Percentiles rank a stretch among this genome's conserved stretches.
Conservation (phyloP, 2,113 vertebrate species). For the Mustela nigripes region DNA sequence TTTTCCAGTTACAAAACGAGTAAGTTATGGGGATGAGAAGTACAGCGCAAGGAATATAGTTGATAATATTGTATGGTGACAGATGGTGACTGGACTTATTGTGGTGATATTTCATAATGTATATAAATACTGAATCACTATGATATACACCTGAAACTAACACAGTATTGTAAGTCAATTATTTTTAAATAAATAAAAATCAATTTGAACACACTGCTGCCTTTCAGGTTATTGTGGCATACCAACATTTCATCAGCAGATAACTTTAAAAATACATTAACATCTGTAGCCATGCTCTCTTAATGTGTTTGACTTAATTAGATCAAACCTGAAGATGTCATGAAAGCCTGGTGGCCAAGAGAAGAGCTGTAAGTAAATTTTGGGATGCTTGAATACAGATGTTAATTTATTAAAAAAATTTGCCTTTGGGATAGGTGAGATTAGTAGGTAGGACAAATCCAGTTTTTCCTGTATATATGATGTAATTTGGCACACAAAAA, state of each 20-base stretch:
- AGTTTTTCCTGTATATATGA: neutral
- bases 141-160: neutral
- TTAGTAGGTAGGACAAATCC: constrained; percentile 44
- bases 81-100: neutral
- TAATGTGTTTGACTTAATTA: constrained; percentile 89
- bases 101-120: neutral
- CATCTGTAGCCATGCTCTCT: constrained; percentile 83
- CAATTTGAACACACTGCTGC: neutral
- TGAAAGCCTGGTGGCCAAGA: constrained; percentile 90
- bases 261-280: constrained; percentile 70
- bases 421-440: neutral
- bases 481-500: constrained; percentile 25
- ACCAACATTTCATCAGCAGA: constrained; percentile 42
- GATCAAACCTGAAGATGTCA: constrained; percentile 89
- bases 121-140: neutral
- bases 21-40: neutral
- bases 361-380: constrained; percentile 89
- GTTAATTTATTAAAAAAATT: constrained; percentile 68
- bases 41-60: neutral
- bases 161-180: neutral
- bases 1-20: neutral
- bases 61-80: neutral
- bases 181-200: neutral
- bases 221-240: neutral
- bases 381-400: constrained; percentile 72